A percentile compares a stretch with the other conserved stretches of the same genome.
phyloP scores from a whole-genome alignment of 53 echinoderm and acorn worm species.

The Echinarachnius parma region DNA sequence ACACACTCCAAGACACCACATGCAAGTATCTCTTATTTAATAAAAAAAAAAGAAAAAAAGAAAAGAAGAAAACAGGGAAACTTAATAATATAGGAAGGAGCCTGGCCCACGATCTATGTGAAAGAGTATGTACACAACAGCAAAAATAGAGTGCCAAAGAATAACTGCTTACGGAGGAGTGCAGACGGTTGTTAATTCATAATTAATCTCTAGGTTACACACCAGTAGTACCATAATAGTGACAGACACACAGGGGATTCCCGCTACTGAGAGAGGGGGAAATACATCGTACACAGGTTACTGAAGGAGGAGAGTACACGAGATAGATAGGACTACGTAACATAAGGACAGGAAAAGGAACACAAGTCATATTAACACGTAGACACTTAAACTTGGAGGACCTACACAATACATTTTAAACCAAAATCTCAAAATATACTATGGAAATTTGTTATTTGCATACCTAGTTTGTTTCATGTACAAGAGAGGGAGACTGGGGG shows the following conservation, averaged over 20 bases:
- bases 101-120: conserved; percentile 17
- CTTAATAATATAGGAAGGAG: not conserved
- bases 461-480: conserved; percentile 28
- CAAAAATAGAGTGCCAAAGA: conserved; percentile 19
- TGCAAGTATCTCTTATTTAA: conserved; percentile 15
- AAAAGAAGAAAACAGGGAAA: conserved; percentile 2
- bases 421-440: conserved; percentile 32
- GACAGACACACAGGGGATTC: not conserved
- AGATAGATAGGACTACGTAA: too few relatives aligned
- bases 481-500: conserved; percentile 12
- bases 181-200: too few relatives aligned
- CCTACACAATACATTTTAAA: conserved; percentile 3
- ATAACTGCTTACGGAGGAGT: conserved; percentile 6
- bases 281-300: too few relatives aligned
- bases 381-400: conserved; percentile 19
- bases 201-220: too few relatives aligned
- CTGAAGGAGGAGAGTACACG: too few relatives aligned
- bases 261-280: too few relatives aligned
- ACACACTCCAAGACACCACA: conserved; percentile 45
- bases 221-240: conserved; percentile 26
- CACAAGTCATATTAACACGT: conserved; percentile 9
- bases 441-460: conserved; percentile 31
- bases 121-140: conserved; percentile 33
- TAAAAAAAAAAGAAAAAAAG: not conserved
- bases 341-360: conserved; percentile 8